Evolutionary conservation across 2,888 invertebrate genomes (phyloP).

Genomic region (Xylota segnis): DNA sequence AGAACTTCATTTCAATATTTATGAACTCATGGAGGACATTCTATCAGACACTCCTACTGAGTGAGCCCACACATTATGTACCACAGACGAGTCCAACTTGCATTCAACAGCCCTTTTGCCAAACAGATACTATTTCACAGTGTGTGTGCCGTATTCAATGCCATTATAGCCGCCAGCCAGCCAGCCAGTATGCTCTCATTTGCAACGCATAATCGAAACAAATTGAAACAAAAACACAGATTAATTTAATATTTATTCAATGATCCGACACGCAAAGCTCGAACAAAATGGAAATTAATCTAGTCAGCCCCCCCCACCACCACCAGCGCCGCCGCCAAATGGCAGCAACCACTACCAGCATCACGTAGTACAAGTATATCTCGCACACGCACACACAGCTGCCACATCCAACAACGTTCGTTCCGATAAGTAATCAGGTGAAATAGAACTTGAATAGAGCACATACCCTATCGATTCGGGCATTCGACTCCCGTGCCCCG

Average conservation of each 20-base stretch:
- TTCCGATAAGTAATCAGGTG: constrained; percentile 70
- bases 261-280: constrained; percentile 76
- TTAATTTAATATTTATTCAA: constrained; percentile 77
- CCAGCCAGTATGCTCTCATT: constrained; percentile 45
- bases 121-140: neutral
- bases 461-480: constrained; percentile 57
- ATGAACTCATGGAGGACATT: no score
- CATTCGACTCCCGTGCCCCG: constrained; percentile 1
- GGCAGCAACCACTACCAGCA: constrained; percentile 14
- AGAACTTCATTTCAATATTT: no score
- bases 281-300: constrained; percentile 76
- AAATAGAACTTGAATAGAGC: constrained; percentile 59
- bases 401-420: constrained; percentile 1
- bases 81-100: no score
- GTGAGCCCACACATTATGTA: no score
- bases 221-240: constrained; percentile 77
- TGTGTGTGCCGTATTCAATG: constrained; percentile 11
- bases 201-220: constrained; percentile 72
- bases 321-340: no score
- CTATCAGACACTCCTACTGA: no score
- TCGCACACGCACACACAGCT: constrained; percentile 13
- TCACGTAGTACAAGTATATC: neutral
- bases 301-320: constrained; percentile 59
- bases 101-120: neutral
- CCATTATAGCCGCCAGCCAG: neutral